phyloP scores from a whole-genome alignment of 2,113 vertebrate genomes.

The Galbula dea region DNA sequence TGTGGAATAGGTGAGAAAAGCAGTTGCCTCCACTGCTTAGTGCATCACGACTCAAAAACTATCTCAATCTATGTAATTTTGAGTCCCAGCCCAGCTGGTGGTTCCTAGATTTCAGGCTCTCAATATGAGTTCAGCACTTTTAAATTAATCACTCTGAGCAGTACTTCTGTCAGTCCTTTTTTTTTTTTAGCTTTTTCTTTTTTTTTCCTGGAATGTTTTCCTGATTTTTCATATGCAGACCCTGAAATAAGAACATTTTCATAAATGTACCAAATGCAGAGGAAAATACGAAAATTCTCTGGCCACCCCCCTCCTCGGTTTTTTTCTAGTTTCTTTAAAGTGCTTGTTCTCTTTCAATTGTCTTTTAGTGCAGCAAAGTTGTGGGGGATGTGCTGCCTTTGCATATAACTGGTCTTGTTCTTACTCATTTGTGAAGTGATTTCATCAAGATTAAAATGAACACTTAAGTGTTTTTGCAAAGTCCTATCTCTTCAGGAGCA shows the following conservation, averaged over 20 bases:
- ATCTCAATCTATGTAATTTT: conserved; percentile 50
- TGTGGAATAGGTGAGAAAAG: conserved; percentile 70
- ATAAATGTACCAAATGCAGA: conserved; percentile 46
- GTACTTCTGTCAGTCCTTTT: conserved; percentile 61
- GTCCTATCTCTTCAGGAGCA: background rate
- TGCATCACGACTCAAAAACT: conserved; percentile 51
- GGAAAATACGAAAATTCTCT: conserved; percentile 52
- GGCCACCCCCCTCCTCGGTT: background rate
- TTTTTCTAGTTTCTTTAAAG: background rate
- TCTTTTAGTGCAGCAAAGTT: background rate
- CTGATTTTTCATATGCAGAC: conserved; percentile 37
- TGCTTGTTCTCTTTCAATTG: background rate
- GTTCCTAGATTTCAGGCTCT: conserved; percentile 64
- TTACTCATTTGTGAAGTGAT: conserved; percentile 3
- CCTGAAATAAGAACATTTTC: conserved; percentile 38
- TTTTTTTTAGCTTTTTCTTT: background rate
- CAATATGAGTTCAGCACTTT: conserved; percentile 63
- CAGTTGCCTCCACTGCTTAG: conserved; percentile 53
- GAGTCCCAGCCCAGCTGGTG: conserved; percentile 60
- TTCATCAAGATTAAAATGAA: conserved; percentile 52
- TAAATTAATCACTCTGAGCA: conserved; percentile 65
- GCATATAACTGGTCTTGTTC: background rate
- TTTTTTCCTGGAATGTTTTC: conserved; percentile 34
- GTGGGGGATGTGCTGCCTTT: background rate
- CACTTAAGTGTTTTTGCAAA: background rate